Percentiles rank a stretch among this genome's conserved stretches.
Evolutionary conservation across 2,113 vertebrate species (phyloP).

Genomic region (Lota lota): DNA sequence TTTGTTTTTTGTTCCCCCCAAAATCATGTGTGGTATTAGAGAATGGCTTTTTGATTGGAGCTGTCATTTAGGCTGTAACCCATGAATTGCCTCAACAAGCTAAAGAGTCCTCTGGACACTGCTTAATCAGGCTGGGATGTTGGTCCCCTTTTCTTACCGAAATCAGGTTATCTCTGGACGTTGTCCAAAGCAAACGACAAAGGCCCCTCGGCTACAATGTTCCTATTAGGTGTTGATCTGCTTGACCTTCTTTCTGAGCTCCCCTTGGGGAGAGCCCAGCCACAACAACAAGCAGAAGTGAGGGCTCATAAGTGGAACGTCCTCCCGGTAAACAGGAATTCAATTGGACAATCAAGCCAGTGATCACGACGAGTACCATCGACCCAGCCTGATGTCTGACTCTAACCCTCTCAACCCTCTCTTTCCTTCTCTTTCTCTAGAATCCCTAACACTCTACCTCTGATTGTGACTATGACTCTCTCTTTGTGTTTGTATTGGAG

Average conservation of each 20-base stretch:
- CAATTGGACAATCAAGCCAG: conserved; percentile 3
- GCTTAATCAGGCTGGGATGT: conserved; percentile 12
- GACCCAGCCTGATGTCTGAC: too few relatives aligned
- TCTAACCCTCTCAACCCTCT: too few relatives aligned
- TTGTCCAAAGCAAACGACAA: conserved; percentile 15
- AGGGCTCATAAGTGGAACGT: background rate
- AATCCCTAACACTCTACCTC: too few relatives aligned
- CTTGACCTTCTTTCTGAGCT: conserved; percentile 14
- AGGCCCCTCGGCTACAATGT: conserved; percentile 3
- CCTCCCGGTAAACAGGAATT: conserved; percentile 11
- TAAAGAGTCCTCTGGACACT: background rate
- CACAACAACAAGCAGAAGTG: background rate
- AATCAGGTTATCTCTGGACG: conserved; percentile 25
- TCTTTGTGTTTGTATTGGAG: too few relatives aligned
- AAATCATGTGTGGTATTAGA: background rate
- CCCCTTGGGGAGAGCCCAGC: conserved; percentile 6
- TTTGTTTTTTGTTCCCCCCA: background rate
- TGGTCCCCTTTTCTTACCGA: background rate
- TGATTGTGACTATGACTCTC: too few relatives aligned
- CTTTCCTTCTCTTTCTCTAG: too few relatives aligned
- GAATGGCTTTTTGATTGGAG: background rate
- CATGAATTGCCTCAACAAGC: conserved; percentile 5
- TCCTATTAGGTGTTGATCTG: conserved; percentile 3
- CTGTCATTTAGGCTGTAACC: conserved; percentile 4
- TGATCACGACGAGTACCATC: too few relatives aligned